Percentiles rank a stretch among this genome's conserved stretches.
These are phyloP conservation scores for Cosmia pyralina DNA, from an alignment of 2,888 invertebrate species.

Conservation along the genomic window DNA sequence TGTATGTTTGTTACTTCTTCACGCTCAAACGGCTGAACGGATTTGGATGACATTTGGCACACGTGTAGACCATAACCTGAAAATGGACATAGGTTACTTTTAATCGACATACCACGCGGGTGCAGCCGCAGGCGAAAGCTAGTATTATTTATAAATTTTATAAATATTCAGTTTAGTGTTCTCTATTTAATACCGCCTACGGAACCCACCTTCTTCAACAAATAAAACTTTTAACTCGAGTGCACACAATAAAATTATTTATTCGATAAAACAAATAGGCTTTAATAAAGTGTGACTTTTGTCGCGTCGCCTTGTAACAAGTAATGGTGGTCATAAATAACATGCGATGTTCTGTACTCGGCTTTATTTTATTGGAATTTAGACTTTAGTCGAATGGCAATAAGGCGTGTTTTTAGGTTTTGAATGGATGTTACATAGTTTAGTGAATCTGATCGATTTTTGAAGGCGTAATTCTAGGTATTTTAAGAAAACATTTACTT, in stretches of 20 bases:
- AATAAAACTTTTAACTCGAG: slow-evolving; percentile 54
- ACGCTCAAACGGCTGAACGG: too few relatives aligned
- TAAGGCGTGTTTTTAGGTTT: slow-evolving; percentile 22
- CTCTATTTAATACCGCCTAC: slow-evolving; percentile 20
- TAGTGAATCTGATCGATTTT: slow-evolving; percentile 38
- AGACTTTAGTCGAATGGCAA: rapidly evolving
- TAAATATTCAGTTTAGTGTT: slow-evolving; percentile 2
- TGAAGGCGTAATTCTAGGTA: background rate
- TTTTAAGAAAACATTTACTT: slow-evolving; percentile 8
- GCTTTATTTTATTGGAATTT: slow-evolving; percentile 40
- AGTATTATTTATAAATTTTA: background rate
- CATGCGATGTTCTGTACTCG: slow-evolving; percentile 49
- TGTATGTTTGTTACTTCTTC: too few relatives aligned
- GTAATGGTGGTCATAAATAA: slow-evolving; percentile 82
- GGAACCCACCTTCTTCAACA: slow-evolving; percentile 29
- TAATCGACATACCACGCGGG: too few relatives aligned
- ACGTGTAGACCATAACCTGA: too few relatives aligned
- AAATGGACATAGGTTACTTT: too few relatives aligned
- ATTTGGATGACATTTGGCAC: too few relatives aligned
- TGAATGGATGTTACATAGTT: background rate
- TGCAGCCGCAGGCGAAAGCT: too few relatives aligned
- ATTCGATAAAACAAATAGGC: slow-evolving; percentile 86
- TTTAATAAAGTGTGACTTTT: slow-evolving; percentile 86
- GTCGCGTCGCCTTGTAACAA: slow-evolving; percentile 81
- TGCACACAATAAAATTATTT: slow-evolving; percentile 81